phyloP scores from a whole-genome alignment of 2,113 vertebrate genomes.

The Odontesthes bonariensis region DNA sequence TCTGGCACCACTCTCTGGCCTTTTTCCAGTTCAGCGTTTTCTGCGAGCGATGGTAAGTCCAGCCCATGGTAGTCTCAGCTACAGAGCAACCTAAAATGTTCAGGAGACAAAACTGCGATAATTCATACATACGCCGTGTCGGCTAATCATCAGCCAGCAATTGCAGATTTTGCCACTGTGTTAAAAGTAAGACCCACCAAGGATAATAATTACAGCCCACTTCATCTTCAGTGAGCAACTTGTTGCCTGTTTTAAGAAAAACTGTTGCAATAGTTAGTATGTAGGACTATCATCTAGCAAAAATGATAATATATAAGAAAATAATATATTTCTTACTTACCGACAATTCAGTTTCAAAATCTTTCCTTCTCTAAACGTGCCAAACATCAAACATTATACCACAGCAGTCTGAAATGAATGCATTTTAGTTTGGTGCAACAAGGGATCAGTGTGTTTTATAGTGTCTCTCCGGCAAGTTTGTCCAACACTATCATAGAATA shows the following conservation, averaged over 20 bases:
- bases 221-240: conserved; percentile 44
- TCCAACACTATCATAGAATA: conserved; percentile 58
- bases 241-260: conserved; percentile 6
- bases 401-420: neutral
- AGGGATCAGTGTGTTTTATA: conserved; percentile 54
- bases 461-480: conserved; percentile 6
- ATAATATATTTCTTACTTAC: conserved; percentile 1
- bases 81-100: conserved; percentile 50
- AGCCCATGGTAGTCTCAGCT: conserved; percentile 69
- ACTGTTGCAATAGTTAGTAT: neutral
- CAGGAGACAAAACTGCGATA: neutral
- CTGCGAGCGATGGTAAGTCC: conserved; percentile 81
- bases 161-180: neutral
- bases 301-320: neutral
- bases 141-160: neutral
- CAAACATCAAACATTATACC: neutral
- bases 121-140: neutral
- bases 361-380: neutral
- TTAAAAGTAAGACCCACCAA: conserved; percentile 56
- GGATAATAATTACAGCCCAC: conserved; percentile 50
- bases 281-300: neutral
- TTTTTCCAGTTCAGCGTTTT: conserved; percentile 76
- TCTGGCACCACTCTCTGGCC: conserved; percentile 84
- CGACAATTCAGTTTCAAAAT: neutral
- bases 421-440: neutral